These are phyloP conservation scores for Acanthosepion lycidas DNA, from an alignment of 2,888 invertebrate genomes.

Conservation along the genomic window DNA sequence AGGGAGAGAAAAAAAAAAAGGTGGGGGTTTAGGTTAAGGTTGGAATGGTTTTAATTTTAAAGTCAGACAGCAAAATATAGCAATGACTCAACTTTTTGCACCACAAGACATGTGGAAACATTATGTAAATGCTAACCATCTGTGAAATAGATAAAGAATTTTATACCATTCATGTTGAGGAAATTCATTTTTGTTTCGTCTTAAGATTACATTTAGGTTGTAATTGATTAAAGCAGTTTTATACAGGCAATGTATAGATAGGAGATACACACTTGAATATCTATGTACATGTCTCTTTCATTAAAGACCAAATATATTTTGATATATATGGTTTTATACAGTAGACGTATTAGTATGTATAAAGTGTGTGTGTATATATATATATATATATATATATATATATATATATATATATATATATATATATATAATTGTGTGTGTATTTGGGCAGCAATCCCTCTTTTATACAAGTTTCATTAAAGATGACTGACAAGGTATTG, in stretches of 20 bases:
- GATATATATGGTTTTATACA: not conserved
- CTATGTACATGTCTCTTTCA: not conserved
- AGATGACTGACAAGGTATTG: no score
- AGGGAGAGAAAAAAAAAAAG: not conserved
- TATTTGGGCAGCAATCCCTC: no score
- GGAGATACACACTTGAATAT: not conserved
- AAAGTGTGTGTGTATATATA: not conserved
- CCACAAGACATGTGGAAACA: not conserved
- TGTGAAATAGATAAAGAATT: not conserved
- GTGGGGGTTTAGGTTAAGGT: not conserved
- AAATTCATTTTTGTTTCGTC: not conserved
- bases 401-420: no score
- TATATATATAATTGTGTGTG: no score
- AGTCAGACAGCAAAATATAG: not conserved
- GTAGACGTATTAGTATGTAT: not conserved
- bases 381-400: no score
- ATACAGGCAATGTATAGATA: not conserved
- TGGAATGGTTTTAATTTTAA: not conserved
- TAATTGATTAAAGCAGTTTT: not conserved
- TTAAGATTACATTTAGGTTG: not conserved
- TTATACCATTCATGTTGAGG: not conserved
- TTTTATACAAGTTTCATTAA: no score
- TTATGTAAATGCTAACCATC: not conserved
- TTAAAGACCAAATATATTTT: not conserved
- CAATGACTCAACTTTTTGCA: not conserved